A percentile compares a stretch with the other conserved stretches of the same genome.
These are phyloP conservation scores for Trididemnum nubilum DNA, from an alignment of 23 tunicate species.

Conservation along the genomic window DNA sequence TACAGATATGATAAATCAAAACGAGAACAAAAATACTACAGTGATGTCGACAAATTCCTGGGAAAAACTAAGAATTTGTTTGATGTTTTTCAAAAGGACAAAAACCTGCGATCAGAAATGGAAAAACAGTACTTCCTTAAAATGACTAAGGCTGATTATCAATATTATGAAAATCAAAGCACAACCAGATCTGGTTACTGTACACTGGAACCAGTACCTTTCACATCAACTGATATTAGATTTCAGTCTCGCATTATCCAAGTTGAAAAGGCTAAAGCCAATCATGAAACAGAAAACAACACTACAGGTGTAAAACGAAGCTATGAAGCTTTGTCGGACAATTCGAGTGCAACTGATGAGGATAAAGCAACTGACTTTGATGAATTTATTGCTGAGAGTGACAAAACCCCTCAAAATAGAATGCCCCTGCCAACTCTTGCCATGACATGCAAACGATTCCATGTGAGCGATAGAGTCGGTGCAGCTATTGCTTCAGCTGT, in stretches of 20 bases:
- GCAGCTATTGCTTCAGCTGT: conserved; percentile 28
- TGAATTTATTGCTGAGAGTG: neutral
- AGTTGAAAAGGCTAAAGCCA: conserved; percentile 13
- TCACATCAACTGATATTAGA: no score
- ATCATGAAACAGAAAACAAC: no score
- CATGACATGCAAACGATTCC: conserved; percentile 3
- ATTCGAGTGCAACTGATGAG: conserved; percentile 10
- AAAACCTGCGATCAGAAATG: conserved; percentile 12
- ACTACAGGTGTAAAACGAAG: neutral
- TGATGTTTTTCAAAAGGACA: conserved; percentile 21
- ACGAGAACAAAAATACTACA: conserved; percentile 6
- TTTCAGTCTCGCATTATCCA: conserved; percentile 14
- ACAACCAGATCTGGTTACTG: neutral
- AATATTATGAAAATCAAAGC: no score
- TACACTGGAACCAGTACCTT: conserved; percentile 5
- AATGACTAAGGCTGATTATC: conserved; percentile 15
- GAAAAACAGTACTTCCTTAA: conserved; percentile 1
- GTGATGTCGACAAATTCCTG: conserved; percentile 1
- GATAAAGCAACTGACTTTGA: conserved; percentile 10
- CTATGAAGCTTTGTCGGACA: conserved; percentile 1
- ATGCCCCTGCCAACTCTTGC: conserved; percentile 3
- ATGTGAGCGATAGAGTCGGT: conserved; percentile 6
- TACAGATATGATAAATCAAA: conserved; percentile 10
- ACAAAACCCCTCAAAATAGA: conserved; percentile 11
- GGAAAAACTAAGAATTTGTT: neutral